A percentile compares a stretch with the other conserved stretches of the same genome.
These are phyloP conservation scores for Ephialtes manifestator DNA, from an alignment of 2,888 invertebrate species.

Conservation along the genomic window DNA sequence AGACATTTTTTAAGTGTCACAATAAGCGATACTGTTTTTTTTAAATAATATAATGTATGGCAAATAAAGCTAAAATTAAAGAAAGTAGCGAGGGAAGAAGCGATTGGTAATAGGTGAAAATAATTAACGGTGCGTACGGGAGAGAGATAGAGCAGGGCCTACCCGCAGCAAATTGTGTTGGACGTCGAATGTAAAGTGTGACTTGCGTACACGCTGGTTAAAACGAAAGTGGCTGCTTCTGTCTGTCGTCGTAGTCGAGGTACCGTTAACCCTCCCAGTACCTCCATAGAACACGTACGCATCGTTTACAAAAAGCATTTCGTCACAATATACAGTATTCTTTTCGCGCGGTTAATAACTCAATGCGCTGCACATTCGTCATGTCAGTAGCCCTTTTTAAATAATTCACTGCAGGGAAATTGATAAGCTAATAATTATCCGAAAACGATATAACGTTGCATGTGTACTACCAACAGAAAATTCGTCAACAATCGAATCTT, in stretches of 20 bases:
- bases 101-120: background rate
- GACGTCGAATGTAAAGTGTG: conserved; percentile 62
- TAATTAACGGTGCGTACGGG: conserved; percentile 13
- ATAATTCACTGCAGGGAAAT: conserved; percentile 6
- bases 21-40: no score
- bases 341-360: background rate
- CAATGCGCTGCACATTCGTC: background rate
- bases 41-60: background rate
- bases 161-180: conserved; percentile 42
- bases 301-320: conserved; percentile 39
- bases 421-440: background rate
- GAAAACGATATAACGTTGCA: background rate
- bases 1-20: no score
- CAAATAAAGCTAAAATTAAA: background rate
- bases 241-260: conserved; percentile 39
- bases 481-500: no score
- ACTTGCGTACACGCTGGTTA: conserved; percentile 68
- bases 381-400: background rate
- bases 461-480: no score
- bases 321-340: conserved; percentile 3
- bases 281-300: conserved; percentile 50
- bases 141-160: background rate
- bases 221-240: conserved; percentile 73
- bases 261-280: conserved; percentile 64
- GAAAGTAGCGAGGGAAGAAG: background rate